Evolutionary conservation across 2,888 invertebrate genomes (phyloP).

Genomic region (Netelia melanura): DNA sequence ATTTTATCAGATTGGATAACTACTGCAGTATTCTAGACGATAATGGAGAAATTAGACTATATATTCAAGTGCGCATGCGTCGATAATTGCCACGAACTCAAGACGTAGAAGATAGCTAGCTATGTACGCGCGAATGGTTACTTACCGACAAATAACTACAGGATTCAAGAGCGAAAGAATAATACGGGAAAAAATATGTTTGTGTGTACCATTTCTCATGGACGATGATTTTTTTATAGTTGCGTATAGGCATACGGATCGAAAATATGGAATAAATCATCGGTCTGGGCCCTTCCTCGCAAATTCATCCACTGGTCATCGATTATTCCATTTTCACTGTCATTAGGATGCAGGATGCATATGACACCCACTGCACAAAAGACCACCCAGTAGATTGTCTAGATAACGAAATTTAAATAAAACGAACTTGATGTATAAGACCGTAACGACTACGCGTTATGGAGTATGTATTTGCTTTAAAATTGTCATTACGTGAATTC

Average conservation of each 20-base stretch:
- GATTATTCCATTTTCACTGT: slow-evolving; percentile 37
- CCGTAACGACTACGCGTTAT: neutral
- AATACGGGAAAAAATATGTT: neutral
- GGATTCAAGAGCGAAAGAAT: neutral
- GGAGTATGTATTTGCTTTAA: neutral
- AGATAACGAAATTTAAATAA: neutral
- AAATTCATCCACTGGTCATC: slow-evolving; percentile 51
- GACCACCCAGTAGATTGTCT: slow-evolving; percentile 54
- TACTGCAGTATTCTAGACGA: neutral
- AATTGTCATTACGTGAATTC: slow-evolving; percentile 40
- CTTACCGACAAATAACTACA: neutral
- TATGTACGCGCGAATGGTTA: neutral
- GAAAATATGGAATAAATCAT: slow-evolving; percentile 55
- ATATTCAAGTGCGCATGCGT: neutral
- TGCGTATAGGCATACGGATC: slow-evolving; percentile 25
- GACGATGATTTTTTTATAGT: neutral
- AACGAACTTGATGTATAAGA: neutral
- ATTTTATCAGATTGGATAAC: neutral
- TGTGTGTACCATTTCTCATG: neutral
- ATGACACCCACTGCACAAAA: slow-evolving; percentile 49
- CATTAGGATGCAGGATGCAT: slow-evolving; percentile 52
- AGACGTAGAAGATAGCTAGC: neutral
- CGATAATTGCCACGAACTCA: neutral
- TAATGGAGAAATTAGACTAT: neutral
- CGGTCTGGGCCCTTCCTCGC: slow-evolving; percentile 39